Evolutionary conservation across 2,888 invertebrate species (phyloP), one percentile per base, ranked within the genome.

Genomic region (Aleiodes testaceus): DNA sequence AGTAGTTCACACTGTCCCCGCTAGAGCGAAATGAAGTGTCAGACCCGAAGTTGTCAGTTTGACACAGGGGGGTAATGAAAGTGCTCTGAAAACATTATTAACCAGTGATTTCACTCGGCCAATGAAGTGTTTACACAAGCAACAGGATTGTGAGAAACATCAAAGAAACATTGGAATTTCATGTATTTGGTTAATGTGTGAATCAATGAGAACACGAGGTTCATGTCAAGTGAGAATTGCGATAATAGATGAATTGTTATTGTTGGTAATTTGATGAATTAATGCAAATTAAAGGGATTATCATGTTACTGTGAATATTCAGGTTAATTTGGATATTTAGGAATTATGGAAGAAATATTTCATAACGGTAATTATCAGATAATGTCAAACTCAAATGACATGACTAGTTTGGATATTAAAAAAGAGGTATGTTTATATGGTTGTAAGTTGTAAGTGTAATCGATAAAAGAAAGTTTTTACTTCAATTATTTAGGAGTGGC

Each of bases 291-390:
- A 26, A 14, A 26, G 14, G 22, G 5, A 55, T 12, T 55, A 14
- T 26, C 3, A 55, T 55, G 30, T 55, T 14, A 30, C 30, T 26
- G 14, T 47, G 47, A 44, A 45, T 61, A 36, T 18, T 16, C 36
- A 7, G 16, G 61, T 20, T 12, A 44, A 42, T 63, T 44, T 18
- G 20, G 20, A 16, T 44, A 16, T 16, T 63, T 20, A 6, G 9
- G 14, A 67, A 68, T 30, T 36, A 68, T 68, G 61, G 61, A 59
- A 20, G 59, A 50, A 64, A 77, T 83, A 52, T 82, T 85, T 75
- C 83, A 82, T 66, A 87, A 87, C 80, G 87, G 86, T 42, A 85
- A 87, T 79, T 80, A 81, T 70, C 79, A 80, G 53, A 81, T 79
- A 70, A 79, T 80, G 65, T 70, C 79, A 5, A 82, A 82, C 53